Conservation (phyloP, 2,797 vertebrate genomes). For the Enteromius thamalakanensis region DNA sequence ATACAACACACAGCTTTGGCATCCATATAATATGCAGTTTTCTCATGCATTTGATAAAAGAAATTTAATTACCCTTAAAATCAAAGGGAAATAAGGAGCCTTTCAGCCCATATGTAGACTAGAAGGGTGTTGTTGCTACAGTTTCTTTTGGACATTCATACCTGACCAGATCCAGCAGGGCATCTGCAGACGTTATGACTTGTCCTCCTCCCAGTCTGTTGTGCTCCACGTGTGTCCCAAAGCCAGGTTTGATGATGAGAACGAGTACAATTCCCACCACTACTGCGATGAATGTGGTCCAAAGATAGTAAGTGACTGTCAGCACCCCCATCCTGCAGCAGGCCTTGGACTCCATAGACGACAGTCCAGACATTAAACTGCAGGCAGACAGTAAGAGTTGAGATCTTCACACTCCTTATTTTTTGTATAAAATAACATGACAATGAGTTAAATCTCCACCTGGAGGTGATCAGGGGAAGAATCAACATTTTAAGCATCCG, state of each 20-base stretch:
- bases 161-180: conserved; percentile 89
- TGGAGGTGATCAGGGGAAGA: conserved; percentile 89
- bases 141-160: conserved; percentile 52
- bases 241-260: conserved; percentile 84
- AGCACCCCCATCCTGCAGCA: conserved; percentile 87
- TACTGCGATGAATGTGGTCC: conserved; percentile 91
- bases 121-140: neutral
- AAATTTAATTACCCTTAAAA: too few species aligned
- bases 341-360: conserved; percentile 88
- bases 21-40: too few species aligned
- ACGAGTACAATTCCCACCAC: conserved; percentile 85
- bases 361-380: conserved; percentile 89
- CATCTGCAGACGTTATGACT: conserved; percentile 87
- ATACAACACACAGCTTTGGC: too few species aligned
- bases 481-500: conserved; percentile 92
- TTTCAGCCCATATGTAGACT: neutral
- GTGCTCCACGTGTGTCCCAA: conserved; percentile 83
- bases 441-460: conserved; percentile 66
- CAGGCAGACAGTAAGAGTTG: conserved; percentile 29
- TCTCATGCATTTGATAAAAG: too few species aligned
- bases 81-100: neutral
- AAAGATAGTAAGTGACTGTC: conserved; percentile 90
- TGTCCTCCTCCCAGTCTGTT: conserved; percentile 75
- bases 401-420: neutral
- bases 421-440: neutral